Base-by-base conservation (phyloP, 2,797 vertebrate species). In the Sebastes oblongus region DNA sequence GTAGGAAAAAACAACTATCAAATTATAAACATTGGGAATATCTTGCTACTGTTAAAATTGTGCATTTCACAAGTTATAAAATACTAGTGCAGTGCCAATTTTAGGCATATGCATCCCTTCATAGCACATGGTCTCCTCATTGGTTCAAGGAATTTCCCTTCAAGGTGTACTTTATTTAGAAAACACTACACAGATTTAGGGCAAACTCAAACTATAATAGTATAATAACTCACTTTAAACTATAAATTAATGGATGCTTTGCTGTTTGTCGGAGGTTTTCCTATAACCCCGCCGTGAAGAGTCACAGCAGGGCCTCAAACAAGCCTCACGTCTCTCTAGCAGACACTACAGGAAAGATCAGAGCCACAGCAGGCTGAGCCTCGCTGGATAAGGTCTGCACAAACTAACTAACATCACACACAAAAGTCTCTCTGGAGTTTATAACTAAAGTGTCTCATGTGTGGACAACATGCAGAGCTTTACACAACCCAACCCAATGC, bases 261-360 rank as follows among this genome's bases (percentile, higher is more conserved):
- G 39, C 5, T 0, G 2, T 11, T 11, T 94, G 96, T 97, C 20
- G 64, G 95, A 93, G 94, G 94, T 83, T 86, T 95, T 89, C 89
- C 94, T 96, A 96, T 95, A 96, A 96, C 97, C 95, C 88, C 69
- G 66, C 91, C 22, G 66, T 10, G 89, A 27, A 5, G 24, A 5
- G 12, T 29, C 93, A 88, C 87, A 83, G 91, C 83, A 83, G 91
- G 95, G 96, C 96, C 96, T 97, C 96, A 97, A 97, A 97, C 96
- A 39, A 39, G 7, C 93, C 95, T 83, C 97, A 67, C 9, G 0
- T 85, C 9, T 94, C 83, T 97, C 89, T 97, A 60, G 96, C 97
- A 96, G 96, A 95, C 93, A 42, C 88, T 78, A 56, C 29, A 97
- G 96, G 96, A 96, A 95, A 94, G 96, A 84, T 27, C 81, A 75